Percentiles rank a stretch among this genome's conserved stretches.
phyloP scores from a whole-genome alignment of 2,113 vertebrate genomes.

The Apodemus sylvaticus region DNA sequence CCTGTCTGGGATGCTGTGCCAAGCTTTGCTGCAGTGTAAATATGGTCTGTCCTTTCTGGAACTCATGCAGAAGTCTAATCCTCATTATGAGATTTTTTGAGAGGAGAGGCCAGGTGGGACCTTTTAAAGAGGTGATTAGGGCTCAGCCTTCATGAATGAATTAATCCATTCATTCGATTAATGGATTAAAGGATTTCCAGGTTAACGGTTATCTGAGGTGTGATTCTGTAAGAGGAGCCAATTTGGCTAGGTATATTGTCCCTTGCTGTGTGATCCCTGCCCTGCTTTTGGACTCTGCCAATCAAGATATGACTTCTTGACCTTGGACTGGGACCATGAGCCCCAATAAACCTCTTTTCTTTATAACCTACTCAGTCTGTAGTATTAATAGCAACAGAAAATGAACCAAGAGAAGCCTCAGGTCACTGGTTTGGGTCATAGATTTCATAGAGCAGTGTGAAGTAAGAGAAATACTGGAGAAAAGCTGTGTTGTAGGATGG shows the following conservation, averaged over 20 bases:
- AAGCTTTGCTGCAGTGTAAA: neutral
- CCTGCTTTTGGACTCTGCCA: neutral
- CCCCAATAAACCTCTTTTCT: neutral
- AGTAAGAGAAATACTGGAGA: neutral
- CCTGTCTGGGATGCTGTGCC: neutral
- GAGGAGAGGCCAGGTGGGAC: neutral
- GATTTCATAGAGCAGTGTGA: neutral
- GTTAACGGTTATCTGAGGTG: neutral
- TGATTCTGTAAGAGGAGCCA: neutral
- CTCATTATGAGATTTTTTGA: slow-evolving; percentile 8
- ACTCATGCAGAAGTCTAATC: neutral
- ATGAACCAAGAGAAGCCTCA: neutral
- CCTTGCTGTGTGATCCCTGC: neutral
- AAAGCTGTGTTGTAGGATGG: neutral
- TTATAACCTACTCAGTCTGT: neutral
- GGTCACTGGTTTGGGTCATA: neutral
- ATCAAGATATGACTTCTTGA: neutral
- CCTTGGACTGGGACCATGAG: neutral
- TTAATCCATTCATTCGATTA: slow-evolving; percentile 3
- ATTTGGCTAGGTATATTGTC: neutral
- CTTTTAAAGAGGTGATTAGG: neutral
- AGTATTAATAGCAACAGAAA: neutral
- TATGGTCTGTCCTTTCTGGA: neutral
- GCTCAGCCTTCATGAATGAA: neutral
- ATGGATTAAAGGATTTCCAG: slow-evolving; percentile 11